phyloP scores from a whole-genome alignment of 2,888 invertebrate genomes.

The Drosophila nr. fundita region DNA sequence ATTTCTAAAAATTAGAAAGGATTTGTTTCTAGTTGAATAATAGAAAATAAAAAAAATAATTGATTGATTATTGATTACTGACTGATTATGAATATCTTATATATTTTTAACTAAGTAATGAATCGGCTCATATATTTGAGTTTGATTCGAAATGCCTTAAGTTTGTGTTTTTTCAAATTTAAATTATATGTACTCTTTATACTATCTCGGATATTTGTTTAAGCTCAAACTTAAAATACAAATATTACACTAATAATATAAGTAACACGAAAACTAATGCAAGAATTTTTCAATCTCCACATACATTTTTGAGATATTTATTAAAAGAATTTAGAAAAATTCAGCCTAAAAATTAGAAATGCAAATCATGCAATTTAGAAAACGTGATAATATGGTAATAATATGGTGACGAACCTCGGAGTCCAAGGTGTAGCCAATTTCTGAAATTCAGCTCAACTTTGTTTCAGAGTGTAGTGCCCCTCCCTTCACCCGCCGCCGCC shows the following conservation, averaged over 20 bases:
- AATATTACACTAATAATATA: no score
- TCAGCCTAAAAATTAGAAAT: background rate
- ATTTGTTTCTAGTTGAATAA: no score
- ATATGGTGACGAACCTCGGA: background rate
- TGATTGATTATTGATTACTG: no score
- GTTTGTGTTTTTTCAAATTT: background rate
- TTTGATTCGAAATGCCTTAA: no score
- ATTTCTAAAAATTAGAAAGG: no score
- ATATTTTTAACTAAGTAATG: background rate
- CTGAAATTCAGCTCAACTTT: background rate
- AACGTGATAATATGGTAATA: no score
- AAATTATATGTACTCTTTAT: background rate
- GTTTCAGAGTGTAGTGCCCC: background rate
- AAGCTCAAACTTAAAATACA: background rate
- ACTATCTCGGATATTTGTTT: background rate
- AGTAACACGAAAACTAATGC: no score
- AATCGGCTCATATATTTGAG: no score
- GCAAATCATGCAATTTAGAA: background rate
- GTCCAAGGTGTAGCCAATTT: background rate
- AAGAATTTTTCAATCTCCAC: background rate
- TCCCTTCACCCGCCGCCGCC: conserved; percentile 2
- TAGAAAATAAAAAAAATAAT: no score
- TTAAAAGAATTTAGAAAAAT: background rate
- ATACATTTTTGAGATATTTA: background rate
- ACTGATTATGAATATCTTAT: background rate